Conservation (phyloP, 1,140 invertebrate species). For the Acromyrmex heyeri region DNA sequence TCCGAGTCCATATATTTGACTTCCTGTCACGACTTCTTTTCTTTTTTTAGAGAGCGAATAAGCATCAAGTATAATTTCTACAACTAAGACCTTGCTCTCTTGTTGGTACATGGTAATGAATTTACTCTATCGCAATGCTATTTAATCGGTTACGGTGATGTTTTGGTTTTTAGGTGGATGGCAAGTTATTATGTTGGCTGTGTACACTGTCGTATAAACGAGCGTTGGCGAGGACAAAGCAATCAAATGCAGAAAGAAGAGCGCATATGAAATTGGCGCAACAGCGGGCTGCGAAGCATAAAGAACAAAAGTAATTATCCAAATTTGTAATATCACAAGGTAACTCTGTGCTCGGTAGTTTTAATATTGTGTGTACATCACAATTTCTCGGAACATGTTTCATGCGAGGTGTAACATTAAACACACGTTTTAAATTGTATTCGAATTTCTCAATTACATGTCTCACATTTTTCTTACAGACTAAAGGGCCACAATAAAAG, state of each 20-base stretch:
- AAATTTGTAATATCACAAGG: conserved; percentile 68
- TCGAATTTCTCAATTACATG: not conserved
- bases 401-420: not conserved
- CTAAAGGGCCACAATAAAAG: conserved; percentile 90
- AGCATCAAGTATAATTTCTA: conserved; percentile 63
- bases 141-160: conserved; percentile 37
- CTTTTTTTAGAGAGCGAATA: conserved; percentile 66
- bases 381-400: conserved; percentile 38
- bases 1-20: conserved; percentile 45
- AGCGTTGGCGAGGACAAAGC: conserved; percentile 96
- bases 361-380: conserved; percentile 40
- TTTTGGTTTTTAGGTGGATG: conserved; percentile 93
- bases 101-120: conserved; percentile 66
- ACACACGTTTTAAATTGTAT: not conserved
- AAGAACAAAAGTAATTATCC: conserved; percentile 88
- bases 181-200: conserved; percentile 97
- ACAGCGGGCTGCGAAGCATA: conserved; percentile 87
- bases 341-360: conserved; percentile 59
- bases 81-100: conserved; percentile 63
- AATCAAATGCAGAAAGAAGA: conserved; percentile 91
- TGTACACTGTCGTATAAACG: conserved; percentile 98
- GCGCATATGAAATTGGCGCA: conserved; percentile 90
- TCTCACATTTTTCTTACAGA: conserved; percentile 80
- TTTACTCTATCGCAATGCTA: not conserved
- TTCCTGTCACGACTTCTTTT: conserved; percentile 59